Conservation (phyloP, 30 jellyfish, hydroid and myxozoan species). For the Hydractinia echinata region DNA sequence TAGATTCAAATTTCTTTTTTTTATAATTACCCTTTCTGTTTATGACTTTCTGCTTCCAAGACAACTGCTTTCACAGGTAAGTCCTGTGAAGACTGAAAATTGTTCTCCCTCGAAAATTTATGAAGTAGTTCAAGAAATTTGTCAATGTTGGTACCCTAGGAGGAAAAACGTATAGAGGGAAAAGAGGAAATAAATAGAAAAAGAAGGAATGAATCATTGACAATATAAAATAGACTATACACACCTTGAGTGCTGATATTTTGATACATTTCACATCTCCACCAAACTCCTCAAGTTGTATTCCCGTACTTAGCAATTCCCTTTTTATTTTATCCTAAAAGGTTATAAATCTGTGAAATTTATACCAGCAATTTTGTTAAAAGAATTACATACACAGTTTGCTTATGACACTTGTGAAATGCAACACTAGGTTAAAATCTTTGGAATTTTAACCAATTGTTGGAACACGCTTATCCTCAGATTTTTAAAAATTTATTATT, state of each 20-base stretch:
- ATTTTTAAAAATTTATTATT: no score
- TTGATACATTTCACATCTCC: slow-evolving; percentile 82
- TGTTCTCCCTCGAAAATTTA: slow-evolving; percentile 26
- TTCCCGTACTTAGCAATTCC: slow-evolving; percentile 64
- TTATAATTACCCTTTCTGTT: slow-evolving; percentile 60
- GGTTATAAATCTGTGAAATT: background rate
- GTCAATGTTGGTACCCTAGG: slow-evolving; percentile 37
- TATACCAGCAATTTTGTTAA: no score
- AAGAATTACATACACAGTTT: no score
- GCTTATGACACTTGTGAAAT: no score
- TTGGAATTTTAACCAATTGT: no score
- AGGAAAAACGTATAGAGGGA: background rate
- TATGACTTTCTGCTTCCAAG: slow-evolving; percentile 76
- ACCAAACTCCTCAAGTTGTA: slow-evolving; percentile 83
- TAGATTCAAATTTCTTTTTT: background rate
- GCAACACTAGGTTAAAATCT: no score
- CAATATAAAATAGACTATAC: background rate
- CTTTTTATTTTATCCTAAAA: slow-evolving; percentile 58
- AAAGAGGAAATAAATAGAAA: background rate
- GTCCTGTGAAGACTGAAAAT: background rate
- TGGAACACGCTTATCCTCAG: no score
- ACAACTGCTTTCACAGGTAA: slow-evolving; percentile 77
- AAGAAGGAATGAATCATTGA: background rate
- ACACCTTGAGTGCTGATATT: slow-evolving; percentile 90
- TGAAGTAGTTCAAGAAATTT: slow-evolving; percentile 10